Conservation (phyloP, 2,888 invertebrate genomes). For the Chydorus sphaericus region DNA sequence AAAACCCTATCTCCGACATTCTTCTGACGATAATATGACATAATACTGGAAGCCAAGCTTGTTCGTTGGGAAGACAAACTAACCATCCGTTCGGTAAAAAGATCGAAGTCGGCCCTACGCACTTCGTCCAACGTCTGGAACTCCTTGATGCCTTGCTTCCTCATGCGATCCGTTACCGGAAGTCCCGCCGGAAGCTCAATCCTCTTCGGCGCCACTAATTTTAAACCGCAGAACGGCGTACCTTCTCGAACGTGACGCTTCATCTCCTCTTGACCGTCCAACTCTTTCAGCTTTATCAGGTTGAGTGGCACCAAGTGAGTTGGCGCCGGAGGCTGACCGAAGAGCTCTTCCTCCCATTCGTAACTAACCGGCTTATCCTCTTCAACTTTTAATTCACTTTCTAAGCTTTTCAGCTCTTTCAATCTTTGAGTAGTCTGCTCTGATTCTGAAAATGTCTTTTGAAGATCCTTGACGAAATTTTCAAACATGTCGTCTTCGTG, state of each 20-base stretch:
- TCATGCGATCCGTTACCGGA: slow-evolving; percentile 10
- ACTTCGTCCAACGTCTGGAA: background rate
- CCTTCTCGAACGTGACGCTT: slow-evolving; percentile 6
- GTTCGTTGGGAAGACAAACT: slow-evolving; percentile 10
- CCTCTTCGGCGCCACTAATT: background rate
- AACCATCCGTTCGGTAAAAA: slow-evolving; percentile 2
- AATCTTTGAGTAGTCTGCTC: background rate
- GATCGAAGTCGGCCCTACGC: background rate
- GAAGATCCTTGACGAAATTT: background rate
- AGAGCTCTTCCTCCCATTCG: background rate
- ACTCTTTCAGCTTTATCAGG: slow-evolving; percentile 6
- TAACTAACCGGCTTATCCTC: background rate
- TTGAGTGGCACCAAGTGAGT: slow-evolving; percentile 3
- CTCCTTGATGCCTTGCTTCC: slow-evolving; percentile 2
- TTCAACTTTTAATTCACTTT: too few species aligned
- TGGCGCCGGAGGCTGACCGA: background rate
- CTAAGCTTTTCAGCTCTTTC: too few species aligned
- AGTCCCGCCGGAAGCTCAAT: slow-evolving; percentile 7
- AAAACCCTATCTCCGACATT: background rate
- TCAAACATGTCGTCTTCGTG: slow-evolving; percentile 1
- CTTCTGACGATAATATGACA: slow-evolving; percentile 10
- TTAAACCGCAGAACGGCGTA: slow-evolving; percentile 10
- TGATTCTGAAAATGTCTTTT: background rate
- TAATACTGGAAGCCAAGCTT: slow-evolving; percentile 6
- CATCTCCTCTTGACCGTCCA: background rate